Evolutionary conservation across 2,888 invertebrate genomes (phyloP), one percentile per base, ranked within the genome.

Genomic region (Macropis europaea): DNA sequence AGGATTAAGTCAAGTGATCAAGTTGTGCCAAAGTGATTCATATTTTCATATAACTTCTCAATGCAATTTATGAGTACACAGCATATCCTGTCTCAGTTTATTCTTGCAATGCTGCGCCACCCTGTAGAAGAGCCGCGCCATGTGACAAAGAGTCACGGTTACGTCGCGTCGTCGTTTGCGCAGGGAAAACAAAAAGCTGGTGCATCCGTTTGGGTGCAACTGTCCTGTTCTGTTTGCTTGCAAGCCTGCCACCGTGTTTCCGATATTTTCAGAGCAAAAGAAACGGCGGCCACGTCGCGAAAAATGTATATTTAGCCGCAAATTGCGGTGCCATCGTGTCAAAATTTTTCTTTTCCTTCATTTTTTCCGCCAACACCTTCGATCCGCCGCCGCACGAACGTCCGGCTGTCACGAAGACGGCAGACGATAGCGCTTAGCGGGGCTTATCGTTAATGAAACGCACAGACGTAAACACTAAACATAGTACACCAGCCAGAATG

Each of bases 391-490:
- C 61, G 30, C 36, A 64, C 48, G 43, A 70, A 66, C 60, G 63
- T 62, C 30, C 66, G 78, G 66, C 36, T 47, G 66, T 43, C 59
- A 59, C 68, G 34, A 52, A 53, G 57, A 63, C 36, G 17, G 50
- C 67, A 72, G 68, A 68, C 75, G 70, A 68, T 64, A 66, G 53
- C 54, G 76, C 81, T 77, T 73, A 80, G 68, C 68, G 53, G 19
- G 62, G 66, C 77, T 80, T 77, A 77, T 77, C 77, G 77, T 77
- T 80, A 81, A 80, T 62, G 71, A 80, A 76, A 54, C 71, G 59
- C 64, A 67, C 76, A 68, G 81, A 78, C 67, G 73, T 80, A 80
- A 80, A 80, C 76, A 74, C 53, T 54, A 61, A 64, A 62, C 76
- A 64, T 54, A 71, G 60, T 67, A 42, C 32, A 50, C 47, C 40